Conservation (phyloP, 1,140 invertebrate species). For the Lepidurus couesii region DNA sequence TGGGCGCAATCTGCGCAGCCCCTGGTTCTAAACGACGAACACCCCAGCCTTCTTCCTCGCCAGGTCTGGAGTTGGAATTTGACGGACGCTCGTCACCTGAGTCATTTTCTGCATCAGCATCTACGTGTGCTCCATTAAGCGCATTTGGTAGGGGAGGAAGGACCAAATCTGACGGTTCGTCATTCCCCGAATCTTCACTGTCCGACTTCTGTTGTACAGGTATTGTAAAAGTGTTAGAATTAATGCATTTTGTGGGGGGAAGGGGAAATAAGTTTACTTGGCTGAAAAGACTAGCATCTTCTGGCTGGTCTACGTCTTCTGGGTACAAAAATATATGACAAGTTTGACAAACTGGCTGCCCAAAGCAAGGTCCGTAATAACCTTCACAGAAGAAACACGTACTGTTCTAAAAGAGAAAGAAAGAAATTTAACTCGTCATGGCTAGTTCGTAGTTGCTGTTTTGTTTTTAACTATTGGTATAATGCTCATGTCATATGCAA, state of each 20-base stretch:
- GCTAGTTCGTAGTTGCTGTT: neutral
- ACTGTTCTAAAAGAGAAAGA: slow-evolving; percentile 51
- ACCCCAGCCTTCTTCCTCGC: neutral
- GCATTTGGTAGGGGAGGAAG: neutral
- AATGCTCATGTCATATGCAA: neutral
- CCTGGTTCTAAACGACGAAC: neutral
- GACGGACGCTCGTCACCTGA: neutral
- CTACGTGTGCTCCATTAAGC: neutral
- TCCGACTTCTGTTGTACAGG: slow-evolving; percentile 63
- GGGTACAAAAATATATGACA: slow-evolving; percentile 88
- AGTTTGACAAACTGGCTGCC: slow-evolving; percentile 82
- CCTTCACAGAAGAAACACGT: slow-evolving; percentile 80
- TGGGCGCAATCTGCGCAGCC: neutral
- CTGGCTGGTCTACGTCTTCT: slow-evolving; percentile 57
- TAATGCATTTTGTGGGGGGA: slow-evolving; percentile 31
- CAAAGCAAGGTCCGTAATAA: slow-evolving; percentile 85
- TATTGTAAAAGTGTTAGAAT: slow-evolving; percentile 32
- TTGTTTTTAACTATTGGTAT: neutral
- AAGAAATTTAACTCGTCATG: neutral
- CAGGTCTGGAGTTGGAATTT: neutral
- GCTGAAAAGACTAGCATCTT: slow-evolving; percentile 51
- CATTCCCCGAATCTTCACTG: slow-evolving; percentile 87
- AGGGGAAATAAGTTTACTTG: slow-evolving; percentile 44
- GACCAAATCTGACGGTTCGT: slow-evolving; percentile 74
- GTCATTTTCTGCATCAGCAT: slow-evolving; percentile 27